These are phyloP conservation scores for Seriola aureovittata DNA, from an alignment of 2,113 vertebrate genomes.

Conservation along the genomic window DNA sequence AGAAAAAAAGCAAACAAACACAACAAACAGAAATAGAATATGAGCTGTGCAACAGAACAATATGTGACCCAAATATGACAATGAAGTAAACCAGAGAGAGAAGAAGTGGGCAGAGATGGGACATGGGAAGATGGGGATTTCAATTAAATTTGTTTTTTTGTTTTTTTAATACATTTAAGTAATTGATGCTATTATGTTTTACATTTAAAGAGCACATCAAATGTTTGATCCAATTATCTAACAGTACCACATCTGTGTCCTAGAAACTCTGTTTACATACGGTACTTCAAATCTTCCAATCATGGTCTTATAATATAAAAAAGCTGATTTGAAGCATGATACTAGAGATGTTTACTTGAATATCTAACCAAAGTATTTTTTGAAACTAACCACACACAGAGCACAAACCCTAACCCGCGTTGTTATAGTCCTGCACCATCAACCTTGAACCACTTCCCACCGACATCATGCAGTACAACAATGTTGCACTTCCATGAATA, in stretches of 20 bases:
- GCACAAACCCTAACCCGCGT: too few relatives aligned
- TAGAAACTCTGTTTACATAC: background rate
- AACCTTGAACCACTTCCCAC: too few relatives aligned
- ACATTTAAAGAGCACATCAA: background rate
- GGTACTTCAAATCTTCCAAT: too few relatives aligned
- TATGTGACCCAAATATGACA: conserved; percentile 74
- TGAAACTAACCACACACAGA: too few relatives aligned
- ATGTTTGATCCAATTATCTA: background rate
- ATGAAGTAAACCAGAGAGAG: conserved; percentile 44
- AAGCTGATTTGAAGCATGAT: background rate
- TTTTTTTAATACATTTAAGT: background rate
- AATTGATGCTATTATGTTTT: background rate
- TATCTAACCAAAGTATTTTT: too few relatives aligned
- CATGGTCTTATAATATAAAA: too few relatives aligned
- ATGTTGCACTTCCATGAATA: too few relatives aligned
- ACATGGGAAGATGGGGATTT: background rate
- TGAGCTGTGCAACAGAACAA: conserved; percentile 45
- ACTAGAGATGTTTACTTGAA: background rate
- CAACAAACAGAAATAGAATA: conserved; percentile 37
- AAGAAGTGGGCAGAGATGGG: conserved; percentile 46
- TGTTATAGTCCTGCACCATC: too few relatives aligned
- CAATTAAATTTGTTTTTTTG: too few relatives aligned
- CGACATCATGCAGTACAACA: too few relatives aligned
- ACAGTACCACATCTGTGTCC: background rate
- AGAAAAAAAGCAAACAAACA: conserved; percentile 39